Evolutionary conservation across 1,140 invertebrate genomes (phyloP).

Genomic region (Psilanteris sp.): DNA sequence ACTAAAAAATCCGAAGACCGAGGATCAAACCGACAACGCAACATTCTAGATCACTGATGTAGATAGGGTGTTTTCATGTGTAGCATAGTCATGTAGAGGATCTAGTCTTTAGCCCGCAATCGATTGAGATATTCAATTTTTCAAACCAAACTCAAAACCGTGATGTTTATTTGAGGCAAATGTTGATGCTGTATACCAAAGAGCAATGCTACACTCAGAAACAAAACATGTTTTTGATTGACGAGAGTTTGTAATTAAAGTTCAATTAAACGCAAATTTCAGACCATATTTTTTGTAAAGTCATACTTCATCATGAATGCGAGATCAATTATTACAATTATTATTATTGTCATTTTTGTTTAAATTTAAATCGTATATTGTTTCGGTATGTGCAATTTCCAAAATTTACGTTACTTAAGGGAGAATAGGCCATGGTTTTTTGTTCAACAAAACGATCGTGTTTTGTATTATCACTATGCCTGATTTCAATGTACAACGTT

Average conservation of each 20-base stretch:
- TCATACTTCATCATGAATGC: no score
- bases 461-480: no score
- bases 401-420: constrained; percentile 18
- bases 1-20: no score
- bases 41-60: constrained; percentile 70
- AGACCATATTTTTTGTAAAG: no score
- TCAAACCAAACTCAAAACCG: constrained; percentile 28
- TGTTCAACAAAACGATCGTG: no score
- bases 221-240: no score
- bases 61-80: constrained; percentile 80
- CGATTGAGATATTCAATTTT: constrained; percentile 55
- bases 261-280: no score
- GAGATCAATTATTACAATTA: no score
- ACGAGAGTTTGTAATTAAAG: no score
- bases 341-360: no score
- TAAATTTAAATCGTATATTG: neutral
- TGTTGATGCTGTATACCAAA: constrained; percentile 41
- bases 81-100: constrained; percentile 77
- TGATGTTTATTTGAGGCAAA: constrained; percentile 15
- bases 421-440: no score
- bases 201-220: constrained; percentile 3
- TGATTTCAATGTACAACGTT: no score
- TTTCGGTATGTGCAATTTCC: constrained; percentile 2
- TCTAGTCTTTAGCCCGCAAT: constrained; percentile 75
- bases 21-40: constrained; percentile 37